Evolutionary conservation across 2,888 invertebrate species (phyloP).

Genomic region (Phyto melanocephala): DNA sequence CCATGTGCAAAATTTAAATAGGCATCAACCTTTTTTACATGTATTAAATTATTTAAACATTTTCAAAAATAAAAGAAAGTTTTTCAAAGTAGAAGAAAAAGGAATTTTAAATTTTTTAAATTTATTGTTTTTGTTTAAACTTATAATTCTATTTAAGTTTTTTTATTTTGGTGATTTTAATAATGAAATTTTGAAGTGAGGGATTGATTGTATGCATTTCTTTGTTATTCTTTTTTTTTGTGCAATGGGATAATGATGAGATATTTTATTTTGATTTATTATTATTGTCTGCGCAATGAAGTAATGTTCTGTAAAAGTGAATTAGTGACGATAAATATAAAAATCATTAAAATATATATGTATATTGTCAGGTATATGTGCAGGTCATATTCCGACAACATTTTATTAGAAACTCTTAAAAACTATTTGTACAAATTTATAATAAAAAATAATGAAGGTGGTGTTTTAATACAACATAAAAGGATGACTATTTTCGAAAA

Average conservation of each 20-base stretch:
- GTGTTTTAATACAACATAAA: not conserved
- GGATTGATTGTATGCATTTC: constrained; percentile 39
- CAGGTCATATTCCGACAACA: not conserved
- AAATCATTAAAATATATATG: constrained; percentile 14
- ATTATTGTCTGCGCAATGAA: constrained; percentile 64
- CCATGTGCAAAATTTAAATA: constrained; percentile 75
- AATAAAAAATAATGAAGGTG: too few species aligned
- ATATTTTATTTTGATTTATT: constrained; percentile 37
- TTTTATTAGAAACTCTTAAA: too few species aligned
- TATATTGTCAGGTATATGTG: too few species aligned
- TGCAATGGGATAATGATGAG: constrained; percentile 63
- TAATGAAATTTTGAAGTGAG: constrained; percentile 51
- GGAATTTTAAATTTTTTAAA: constrained; percentile 36
- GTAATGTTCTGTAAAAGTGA: constrained; percentile 62
- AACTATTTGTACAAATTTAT: too few species aligned
- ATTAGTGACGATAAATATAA: constrained; percentile 61
- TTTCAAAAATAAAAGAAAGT: constrained; percentile 53
- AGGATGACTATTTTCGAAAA: not conserved
- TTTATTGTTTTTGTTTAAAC: constrained; percentile 35
- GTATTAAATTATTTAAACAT: constrained; percentile 28
- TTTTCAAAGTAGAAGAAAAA: constrained; percentile 56
- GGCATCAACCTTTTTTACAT: constrained; percentile 72
- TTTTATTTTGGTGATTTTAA: constrained; percentile 42
- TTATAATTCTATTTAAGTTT: constrained; percentile 18
- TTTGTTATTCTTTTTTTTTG: constrained; percentile 40